These are phyloP conservation scores for Erynnis tages DNA, from an alignment of 2,888 invertebrate genomes.

Conservation along the genomic window DNA sequence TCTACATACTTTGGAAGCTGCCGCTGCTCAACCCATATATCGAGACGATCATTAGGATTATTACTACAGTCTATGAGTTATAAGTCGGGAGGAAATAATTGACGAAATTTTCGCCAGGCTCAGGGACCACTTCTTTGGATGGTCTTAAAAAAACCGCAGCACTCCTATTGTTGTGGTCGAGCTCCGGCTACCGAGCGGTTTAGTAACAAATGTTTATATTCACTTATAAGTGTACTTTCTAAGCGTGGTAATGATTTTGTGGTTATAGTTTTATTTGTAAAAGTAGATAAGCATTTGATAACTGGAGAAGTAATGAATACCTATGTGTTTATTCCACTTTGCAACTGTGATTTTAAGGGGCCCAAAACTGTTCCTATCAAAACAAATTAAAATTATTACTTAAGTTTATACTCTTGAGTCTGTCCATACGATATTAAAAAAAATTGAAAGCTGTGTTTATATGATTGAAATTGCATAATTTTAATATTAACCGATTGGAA, in stretches of 20 bases:
- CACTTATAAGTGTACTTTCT: slow-evolving; percentile 19
- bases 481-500: too few species aligned
- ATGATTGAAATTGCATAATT: too few species aligned
- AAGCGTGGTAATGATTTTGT: slow-evolving; percentile 18
- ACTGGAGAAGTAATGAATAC: slow-evolving; percentile 1
- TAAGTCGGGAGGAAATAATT: too few species aligned
- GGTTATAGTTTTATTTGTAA: slow-evolving; percentile 19
- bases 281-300: neutral
- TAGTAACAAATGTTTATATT: slow-evolving; percentile 34
- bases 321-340: too few species aligned
- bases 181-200: slow-evolving; percentile 39
- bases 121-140: slow-evolving; percentile 50
- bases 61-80: too few species aligned
- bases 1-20: too few species aligned
- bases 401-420: neutral
- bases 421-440: neutral
- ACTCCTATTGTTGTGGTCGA: slow-evolving; percentile 45
- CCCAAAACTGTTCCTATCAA: neutral
- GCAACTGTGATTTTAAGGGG: too few species aligned
- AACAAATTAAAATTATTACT: neutral
- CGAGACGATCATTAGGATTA: too few species aligned
- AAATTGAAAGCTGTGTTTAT: too few species aligned
- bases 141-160: slow-evolving; percentile 46
- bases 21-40: too few species aligned
- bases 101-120: too few species aligned